phyloP scores from a whole-genome alignment of 2,113 vertebrate genomes.

The Amia ocellicauda region DNA sequence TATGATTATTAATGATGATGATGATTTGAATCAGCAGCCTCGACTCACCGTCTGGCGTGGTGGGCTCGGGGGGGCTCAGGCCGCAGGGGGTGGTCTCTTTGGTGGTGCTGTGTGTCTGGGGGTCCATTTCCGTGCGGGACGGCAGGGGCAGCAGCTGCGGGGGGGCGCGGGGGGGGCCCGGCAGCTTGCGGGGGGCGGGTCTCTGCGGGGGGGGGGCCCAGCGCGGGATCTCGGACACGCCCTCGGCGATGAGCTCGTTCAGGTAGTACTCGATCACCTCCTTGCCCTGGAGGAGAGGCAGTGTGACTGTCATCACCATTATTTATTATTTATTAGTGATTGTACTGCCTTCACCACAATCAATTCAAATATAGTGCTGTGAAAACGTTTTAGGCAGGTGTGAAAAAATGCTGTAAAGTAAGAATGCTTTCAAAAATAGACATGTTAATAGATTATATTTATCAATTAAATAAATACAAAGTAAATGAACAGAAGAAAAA shows the following conservation, averaged over 20 bases:
- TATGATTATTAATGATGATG: no score
- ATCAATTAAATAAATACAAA: no score
- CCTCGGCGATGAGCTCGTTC: slow-evolving; percentile 72
- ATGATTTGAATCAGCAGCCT: no score
- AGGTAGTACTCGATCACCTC: slow-evolving; percentile 80
- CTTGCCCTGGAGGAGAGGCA: slow-evolving; percentile 63
- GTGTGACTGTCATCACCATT: not conserved
- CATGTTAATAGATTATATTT: no score
- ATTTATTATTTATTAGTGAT: no score
- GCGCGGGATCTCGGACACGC: slow-evolving; percentile 68
- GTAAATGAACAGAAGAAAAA: no score
- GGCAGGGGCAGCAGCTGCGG: not conserved
- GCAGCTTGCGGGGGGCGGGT: no score
- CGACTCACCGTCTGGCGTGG: slow-evolving; percentile 53
- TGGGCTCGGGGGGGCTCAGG: slow-evolving; percentile 25
- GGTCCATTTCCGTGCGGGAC: accelerated
- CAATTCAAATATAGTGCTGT: no score
- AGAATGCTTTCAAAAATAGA: no score
- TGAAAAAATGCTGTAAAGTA: no score
- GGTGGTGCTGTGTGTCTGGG: slow-evolving; percentile 18
- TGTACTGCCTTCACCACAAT: no score
- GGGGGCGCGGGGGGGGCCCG: slow-evolving; percentile 52
- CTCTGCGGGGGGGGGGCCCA: slow-evolving; percentile 53
- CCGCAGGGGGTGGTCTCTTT: slow-evolving; percentile 22
- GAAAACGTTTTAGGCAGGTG: no score